Conservation (phyloP, 2,888 invertebrate genomes). For the Leucophora obtusa region DNA sequence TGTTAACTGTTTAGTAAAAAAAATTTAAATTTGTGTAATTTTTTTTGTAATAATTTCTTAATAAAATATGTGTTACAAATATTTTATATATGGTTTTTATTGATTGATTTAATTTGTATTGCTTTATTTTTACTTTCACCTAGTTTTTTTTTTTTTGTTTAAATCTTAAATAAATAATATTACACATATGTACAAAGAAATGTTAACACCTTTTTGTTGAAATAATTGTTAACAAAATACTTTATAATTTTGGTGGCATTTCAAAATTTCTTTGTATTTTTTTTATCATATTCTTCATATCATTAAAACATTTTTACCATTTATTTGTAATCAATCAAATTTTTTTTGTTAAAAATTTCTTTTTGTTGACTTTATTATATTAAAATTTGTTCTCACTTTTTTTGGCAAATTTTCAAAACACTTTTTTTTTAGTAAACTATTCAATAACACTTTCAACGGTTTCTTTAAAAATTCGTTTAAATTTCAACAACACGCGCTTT, state of each 20-base stretch:
- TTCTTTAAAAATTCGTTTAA: constrained; percentile 20
- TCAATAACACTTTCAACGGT: constrained; percentile 48
- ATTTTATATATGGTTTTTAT: constrained; percentile 21
- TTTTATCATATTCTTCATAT: constrained; percentile 4
- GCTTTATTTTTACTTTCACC: constrained; percentile 59
- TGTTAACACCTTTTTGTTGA: constrained; percentile 13
- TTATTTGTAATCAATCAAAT: constrained; percentile 19
- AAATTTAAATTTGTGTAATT: constrained; percentile 38
- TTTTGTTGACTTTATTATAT: constrained; percentile 11
- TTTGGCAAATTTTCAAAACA: constrained; percentile 51
- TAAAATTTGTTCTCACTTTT: constrained; percentile 6
- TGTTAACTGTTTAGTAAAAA: background rate
- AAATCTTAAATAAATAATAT: constrained; percentile 19
- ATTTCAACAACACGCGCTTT: constrained; percentile 28
- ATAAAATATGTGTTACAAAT: constrained; percentile 17
- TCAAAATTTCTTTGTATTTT: constrained; percentile 4
- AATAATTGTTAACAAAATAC: background rate
- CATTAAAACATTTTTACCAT: constrained; percentile 35
- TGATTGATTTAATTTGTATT: constrained; percentile 17
- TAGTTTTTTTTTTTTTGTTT: constrained; percentile 26
- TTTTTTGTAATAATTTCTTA: constrained; percentile 28
- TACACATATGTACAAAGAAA: background rate
- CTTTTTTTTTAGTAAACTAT: constrained; percentile 3
- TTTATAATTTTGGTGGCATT: too few species aligned
- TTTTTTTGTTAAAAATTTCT: constrained; percentile 26